Conservation (phyloP, 2,797 vertebrate genomes). For the Aulostomus chinensis region DNA sequence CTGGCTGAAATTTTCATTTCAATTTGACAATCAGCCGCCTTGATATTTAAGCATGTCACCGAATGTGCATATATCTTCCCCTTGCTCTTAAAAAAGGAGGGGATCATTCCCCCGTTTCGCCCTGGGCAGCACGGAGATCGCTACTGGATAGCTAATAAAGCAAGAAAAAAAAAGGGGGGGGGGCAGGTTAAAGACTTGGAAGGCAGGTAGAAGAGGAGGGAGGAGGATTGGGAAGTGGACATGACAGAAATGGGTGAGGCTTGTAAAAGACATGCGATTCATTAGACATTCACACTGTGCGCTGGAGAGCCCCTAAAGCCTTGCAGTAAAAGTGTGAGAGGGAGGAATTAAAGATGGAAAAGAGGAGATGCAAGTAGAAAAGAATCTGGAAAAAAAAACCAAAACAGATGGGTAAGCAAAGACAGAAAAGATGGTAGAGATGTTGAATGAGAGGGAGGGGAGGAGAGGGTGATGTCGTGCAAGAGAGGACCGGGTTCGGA, state of each 20-base stretch:
- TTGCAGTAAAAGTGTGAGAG: conserved; percentile 45
- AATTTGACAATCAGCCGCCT: too few relatives aligned
- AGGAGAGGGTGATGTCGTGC: not conserved
- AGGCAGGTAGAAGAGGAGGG: not conserved
- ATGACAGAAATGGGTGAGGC: conserved; percentile 29
- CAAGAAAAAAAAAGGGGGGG: conserved; percentile 8
- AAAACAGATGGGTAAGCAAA: conserved; percentile 2
- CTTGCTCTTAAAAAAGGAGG: conserved; percentile 6
- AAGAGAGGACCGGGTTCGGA: too few relatives aligned
- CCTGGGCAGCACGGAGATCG: conserved; percentile 37
- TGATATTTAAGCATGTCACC: not conserved
- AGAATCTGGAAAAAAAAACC: conserved; percentile 8
- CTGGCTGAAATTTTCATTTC: too few relatives aligned
- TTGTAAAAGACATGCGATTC: conserved; percentile 61
- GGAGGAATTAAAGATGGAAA: conserved; percentile 28
- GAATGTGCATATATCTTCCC: not conserved
- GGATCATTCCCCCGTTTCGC: conserved; percentile 1
- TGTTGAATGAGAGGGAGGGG: conserved; percentile 1
- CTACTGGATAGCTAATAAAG: conserved; percentile 60
- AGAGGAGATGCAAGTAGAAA: not conserved
- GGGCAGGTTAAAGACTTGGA: conserved; percentile 15
- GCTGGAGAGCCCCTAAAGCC: conserved; percentile 42
- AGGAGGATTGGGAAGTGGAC: not conserved
- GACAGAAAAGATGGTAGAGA: conserved; percentile 1
- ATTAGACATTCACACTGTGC: conserved; percentile 65